Evolutionary conservation across 2,797 vertebrate species (phyloP), one percentile per base, ranked within the genome.

Genomic region (Bryconaethiops microstoma): DNA sequence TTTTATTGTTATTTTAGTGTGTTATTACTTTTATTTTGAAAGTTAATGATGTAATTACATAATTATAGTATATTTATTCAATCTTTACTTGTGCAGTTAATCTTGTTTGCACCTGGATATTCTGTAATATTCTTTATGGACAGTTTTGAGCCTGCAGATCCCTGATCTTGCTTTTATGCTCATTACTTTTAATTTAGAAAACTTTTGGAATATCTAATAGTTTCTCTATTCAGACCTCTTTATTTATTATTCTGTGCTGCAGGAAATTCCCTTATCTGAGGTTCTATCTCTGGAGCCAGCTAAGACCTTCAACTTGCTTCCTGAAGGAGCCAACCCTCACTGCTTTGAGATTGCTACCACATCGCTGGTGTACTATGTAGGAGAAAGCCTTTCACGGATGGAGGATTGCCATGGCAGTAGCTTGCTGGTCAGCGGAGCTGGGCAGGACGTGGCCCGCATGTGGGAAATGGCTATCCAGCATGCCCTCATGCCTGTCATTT

Each of bases 381-480:
- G 97, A 57, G 97, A 99, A 89, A 96, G 96, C 72, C 86, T 96
- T 84, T 89, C 93, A 81, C 91, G 80, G 10, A 82, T 88, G 57
- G 90, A 91, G 5, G 83, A 84, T 54, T 77, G 92, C 91, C 76
- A 93, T n/a, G 77, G 90, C 68, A 94, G 81, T 83, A 88, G 89
- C 0, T 84, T 97, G 52, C 91, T 97, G 86, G 95, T 96, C 69
- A 97, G 96, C 0, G 97, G 97, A 0, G 78, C 92, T 1, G 97
- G 97, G 7, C 90, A 90, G 0, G 97, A 99, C 8, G 96, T 98
- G 85, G 96, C 98, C 19, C 92, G 95, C 25, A 95, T 96, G 95
- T 99, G 98, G 98, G 97, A 99, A 92, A 95, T 96, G 92, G 98
- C 97, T 10, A 98, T 99, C 84, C 97, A 97, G 82, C 97, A 98